phyloP scores from a whole-genome alignment of 2,797 vertebrate species.

The Botia almorhae region DNA sequence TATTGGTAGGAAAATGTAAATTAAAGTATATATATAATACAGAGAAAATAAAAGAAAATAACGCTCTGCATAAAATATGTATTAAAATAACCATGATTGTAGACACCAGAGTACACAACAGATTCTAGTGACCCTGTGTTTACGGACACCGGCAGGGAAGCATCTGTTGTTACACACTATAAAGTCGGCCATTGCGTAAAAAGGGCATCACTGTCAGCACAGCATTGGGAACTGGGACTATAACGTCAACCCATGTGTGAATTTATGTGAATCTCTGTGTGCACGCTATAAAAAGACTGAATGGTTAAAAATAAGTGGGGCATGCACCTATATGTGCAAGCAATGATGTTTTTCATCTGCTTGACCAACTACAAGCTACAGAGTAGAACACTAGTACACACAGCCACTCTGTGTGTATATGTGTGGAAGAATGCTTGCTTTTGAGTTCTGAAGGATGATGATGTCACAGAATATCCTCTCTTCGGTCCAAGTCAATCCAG shows the following conservation, averaged over 20 bases:
- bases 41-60: background rate
- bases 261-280: constrained; percentile 23
- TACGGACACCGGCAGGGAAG: constrained; percentile 7
- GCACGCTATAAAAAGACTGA: constrained; percentile 3
- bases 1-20: constrained; percentile 5
- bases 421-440: background rate
- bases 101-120: constrained; percentile 10
- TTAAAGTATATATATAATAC: background rate
- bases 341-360: too few relatives aligned
- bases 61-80: background rate
- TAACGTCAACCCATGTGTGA: constrained; percentile 23
- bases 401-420: background rate
- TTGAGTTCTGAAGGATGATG: background rate
- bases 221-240: constrained; percentile 16
- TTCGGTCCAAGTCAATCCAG: background rate
- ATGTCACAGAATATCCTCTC: background rate
- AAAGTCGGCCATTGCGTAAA: constrained; percentile 6
- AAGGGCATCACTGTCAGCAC: constrained; percentile 23
- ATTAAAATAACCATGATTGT: background rate
- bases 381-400: background rate
- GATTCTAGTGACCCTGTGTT: constrained; percentile 4
- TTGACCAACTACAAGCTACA: too few relatives aligned
- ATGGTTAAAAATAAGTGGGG: too few relatives aligned
- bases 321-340: too few relatives aligned
- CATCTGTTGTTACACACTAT: background rate